Evolutionary conservation across 2,797 vertebrate genomes (phyloP).

Genomic region (Hydrophis major): DNA sequence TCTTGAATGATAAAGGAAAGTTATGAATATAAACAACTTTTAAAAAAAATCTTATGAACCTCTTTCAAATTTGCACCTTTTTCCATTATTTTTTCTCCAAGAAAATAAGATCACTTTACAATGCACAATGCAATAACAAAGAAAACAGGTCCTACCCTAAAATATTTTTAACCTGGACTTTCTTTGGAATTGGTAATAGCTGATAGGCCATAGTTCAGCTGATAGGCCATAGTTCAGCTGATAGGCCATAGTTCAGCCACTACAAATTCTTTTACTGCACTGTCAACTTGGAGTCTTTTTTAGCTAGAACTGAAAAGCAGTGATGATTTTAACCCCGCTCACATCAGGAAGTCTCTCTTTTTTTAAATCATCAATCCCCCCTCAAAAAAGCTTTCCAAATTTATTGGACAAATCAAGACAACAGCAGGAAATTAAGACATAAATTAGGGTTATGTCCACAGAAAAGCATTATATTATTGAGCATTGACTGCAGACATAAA

Average conservation of each 20-base stretch:
- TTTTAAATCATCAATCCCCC: not conserved
- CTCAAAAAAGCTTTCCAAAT: not conserved
- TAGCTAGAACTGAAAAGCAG: not conserved
- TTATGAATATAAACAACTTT: not conserved
- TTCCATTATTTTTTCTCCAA: not conserved
- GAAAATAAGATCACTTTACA: not conserved
- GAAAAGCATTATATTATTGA: not conserved
- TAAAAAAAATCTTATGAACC: not conserved
- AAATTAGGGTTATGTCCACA: not conserved
- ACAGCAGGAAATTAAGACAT: not conserved
- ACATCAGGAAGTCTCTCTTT: not conserved
- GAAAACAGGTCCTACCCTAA: not conserved
- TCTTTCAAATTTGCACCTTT: not conserved
- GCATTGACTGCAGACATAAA: not conserved
- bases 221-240: not conserved
- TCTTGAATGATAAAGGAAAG: not conserved
- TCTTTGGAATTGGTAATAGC: not conserved
- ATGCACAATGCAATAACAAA: not conserved
- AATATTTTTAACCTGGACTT: not conserved
- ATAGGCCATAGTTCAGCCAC: not conserved
- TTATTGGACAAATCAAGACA: not conserved
- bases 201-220: not conserved
- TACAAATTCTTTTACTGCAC: not conserved
- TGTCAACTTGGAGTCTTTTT: not conserved
- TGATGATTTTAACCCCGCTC: not conserved